Percentiles rank a stretch among this genome's conserved stretches.
Conservation (phyloP, 1,140 invertebrate species). For the Frieseomelitta varia region DNA sequence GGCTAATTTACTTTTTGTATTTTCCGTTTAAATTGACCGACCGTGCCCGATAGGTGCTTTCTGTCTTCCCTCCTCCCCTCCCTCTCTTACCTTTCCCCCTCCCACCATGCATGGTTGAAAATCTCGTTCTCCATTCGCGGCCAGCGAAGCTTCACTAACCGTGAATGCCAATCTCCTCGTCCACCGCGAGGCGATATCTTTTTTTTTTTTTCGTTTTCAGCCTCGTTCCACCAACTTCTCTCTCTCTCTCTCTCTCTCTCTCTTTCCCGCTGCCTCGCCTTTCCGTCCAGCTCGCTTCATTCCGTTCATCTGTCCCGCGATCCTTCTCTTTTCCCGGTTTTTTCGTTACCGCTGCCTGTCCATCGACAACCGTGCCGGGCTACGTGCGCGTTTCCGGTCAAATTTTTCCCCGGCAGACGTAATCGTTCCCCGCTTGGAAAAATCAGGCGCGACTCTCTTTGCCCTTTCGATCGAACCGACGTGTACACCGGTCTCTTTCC, state of each 20-base stretch:
- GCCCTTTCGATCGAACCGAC: slow-evolving; percentile 52
- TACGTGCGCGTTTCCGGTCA: slow-evolving; percentile 54
- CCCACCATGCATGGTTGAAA: slow-evolving; percentile 39
- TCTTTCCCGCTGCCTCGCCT: neutral
- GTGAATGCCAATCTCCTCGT: slow-evolving; percentile 77
- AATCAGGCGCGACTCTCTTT: slow-evolving; percentile 40
- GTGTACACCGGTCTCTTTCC: neutral
- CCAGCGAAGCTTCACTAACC: slow-evolving; percentile 71
- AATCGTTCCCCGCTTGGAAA: slow-evolving; percentile 55
- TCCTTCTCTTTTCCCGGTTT: neutral
- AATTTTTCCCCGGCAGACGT: slow-evolving; percentile 59
- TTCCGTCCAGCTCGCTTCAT: neutral
- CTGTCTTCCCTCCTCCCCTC: slow-evolving; percentile 49
- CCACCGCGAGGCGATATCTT: slow-evolving; percentile 62
- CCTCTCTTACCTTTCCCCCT: slow-evolving; percentile 14
- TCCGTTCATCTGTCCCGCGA: slow-evolving; percentile 1
- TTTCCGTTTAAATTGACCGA: slow-evolving; percentile 80
- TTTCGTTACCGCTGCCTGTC: slow-evolving; percentile 14
- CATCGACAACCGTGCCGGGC: slow-evolving; percentile 32
- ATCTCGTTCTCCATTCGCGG: slow-evolving; percentile 73
- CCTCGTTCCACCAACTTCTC: slow-evolving; percentile 1
- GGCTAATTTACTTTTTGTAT: slow-evolving; percentile 82
- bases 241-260: neutral
- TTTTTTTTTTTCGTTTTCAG: slow-evolving; percentile 29
- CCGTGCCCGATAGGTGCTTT: slow-evolving; percentile 63